phyloP scores from a whole-genome alignment of 2,888 invertebrate genomes.

The Bhutanitis thaidina region DNA sequence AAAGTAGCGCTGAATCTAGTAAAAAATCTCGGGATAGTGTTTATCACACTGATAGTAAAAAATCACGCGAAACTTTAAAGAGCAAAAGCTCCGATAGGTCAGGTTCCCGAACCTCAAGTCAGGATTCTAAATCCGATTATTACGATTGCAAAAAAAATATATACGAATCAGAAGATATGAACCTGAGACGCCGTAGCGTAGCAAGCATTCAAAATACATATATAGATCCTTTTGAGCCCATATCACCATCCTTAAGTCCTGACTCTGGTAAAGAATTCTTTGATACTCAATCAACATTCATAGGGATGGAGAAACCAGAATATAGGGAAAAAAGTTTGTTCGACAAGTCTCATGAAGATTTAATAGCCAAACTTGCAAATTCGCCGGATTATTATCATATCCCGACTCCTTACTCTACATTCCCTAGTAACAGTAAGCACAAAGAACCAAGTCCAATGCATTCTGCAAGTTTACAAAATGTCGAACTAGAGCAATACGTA shows the following conservation, averaged over 20 bases:
- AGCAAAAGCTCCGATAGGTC: constrained; percentile 82
- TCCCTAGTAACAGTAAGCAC: constrained; percentile 79
- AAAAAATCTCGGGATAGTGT: constrained; percentile 83
- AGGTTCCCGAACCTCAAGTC: constrained; percentile 83
- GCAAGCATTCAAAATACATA: constrained; percentile 62
- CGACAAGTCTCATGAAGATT: constrained; percentile 80
- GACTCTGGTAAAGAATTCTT: constrained; percentile 83
- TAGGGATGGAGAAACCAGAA: constrained; percentile 65
- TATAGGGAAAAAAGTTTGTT: constrained; percentile 75
- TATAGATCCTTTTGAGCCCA: constrained; percentile 65
- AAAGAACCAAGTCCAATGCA: constrained; percentile 82
- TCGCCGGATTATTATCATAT: constrained; percentile 77
- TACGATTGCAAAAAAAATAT: constrained; percentile 82
- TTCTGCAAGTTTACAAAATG: constrained; percentile 85
- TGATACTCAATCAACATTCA: constrained; percentile 74
- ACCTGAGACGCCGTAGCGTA: constrained; percentile 51
- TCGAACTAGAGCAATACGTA: constrained; percentile 83
- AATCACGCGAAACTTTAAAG: constrained; percentile 82
- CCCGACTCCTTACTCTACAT: constrained; percentile 81
- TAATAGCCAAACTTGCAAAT: constrained; percentile 74
- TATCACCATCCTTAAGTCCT: constrained; percentile 83
- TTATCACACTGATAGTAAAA: constrained; percentile 83
- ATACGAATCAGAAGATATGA: constrained; percentile 61
- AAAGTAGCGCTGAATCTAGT: constrained; percentile 82
- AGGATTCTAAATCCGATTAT: constrained; percentile 86